Evolutionary conservation across 2,113 vertebrate genomes (phyloP).

Genomic region (Spizaetus ornatus): DNA sequence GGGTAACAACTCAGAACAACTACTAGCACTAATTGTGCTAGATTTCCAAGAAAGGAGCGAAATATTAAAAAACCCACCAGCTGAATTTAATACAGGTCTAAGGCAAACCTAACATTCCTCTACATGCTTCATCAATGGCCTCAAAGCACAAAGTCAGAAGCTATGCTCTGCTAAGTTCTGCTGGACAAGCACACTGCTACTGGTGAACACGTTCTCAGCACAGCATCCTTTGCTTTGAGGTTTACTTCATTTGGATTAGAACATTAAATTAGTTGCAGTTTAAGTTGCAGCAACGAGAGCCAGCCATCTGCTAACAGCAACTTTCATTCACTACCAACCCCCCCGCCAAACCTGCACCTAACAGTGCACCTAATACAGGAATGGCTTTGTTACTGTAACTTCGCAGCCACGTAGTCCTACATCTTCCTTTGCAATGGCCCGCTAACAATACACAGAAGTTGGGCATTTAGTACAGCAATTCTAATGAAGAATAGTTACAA

Average conservation of each 20-base stretch:
- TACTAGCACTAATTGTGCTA: neutral
- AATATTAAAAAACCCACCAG: neutral
- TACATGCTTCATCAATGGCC: neutral
- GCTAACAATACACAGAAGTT: neutral
- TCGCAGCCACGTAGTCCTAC: neutral
- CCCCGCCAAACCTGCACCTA: neutral
- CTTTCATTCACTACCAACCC: neutral
- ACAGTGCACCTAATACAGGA: neutral
- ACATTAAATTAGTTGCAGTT: neutral
- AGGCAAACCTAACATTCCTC: neutral
- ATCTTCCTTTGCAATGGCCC: neutral
- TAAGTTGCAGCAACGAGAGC: neutral
- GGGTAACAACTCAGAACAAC: neutral
- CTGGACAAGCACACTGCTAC: neutral
- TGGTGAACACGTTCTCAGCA: neutral
- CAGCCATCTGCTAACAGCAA: neutral
- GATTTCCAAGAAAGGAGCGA: neutral
- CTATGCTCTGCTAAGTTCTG: neutral
- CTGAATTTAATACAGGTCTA: neutral
- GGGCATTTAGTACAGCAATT: neutral
- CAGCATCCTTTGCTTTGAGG: neutral
- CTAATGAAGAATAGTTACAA: neutral
- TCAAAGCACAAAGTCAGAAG: neutral
- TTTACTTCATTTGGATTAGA: neutral
- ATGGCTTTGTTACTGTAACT: neutral